Base-by-base conservation (phyloP, 2,113 vertebrate genomes). In the Ceyx margarethae region DNA sequence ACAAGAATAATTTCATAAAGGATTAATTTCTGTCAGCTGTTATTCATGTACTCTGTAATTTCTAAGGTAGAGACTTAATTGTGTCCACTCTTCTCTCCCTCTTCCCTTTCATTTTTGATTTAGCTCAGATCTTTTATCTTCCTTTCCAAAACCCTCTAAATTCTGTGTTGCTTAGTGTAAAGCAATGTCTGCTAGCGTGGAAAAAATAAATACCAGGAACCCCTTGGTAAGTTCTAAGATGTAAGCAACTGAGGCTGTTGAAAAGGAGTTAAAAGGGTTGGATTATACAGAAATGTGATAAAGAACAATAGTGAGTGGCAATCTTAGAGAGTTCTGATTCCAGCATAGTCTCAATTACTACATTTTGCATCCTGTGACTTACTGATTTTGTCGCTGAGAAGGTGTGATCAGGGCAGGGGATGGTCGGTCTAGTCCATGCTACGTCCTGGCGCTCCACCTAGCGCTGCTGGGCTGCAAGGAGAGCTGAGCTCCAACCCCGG, bases 401-500 rank as follows among this genome's bases (percentile, higher is more conserved):
- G 9, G 35, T 37, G 5, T 29, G 31, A 65, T 73, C 3, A 2
- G 9, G 68, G 22, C 33, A 78, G 10, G 37, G 10, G 37, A 37
- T 6, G 20, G 19, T 45, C 1, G 0, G 16, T 25, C 10, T 37
- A 37, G 37, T 21, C n/a, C 3, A 0, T 12, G n/a, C 71, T 7
- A n/a, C 0, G 1, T 54, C 65, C 31, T 40, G 56, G 50, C 7
- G 0, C 37, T 89, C 43, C 33, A 4, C 26, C 19, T 40, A 7
- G 3, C 9, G 31, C 50, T 58, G 22, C 19, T 14, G 10, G 33
- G 6, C 48, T 48, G 51, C 9, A 3, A n/a, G 50, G 10, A 13
- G 23, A 3, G 56, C 48, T 1, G 11, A 15, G 60, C 45, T 31
- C 16, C 10, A 13, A 2, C 19, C 22, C 56, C 8, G 31, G 29